Evolutionary conservation across 2,113 vertebrate genomes (phyloP).

Genomic region (Solea solea): DNA sequence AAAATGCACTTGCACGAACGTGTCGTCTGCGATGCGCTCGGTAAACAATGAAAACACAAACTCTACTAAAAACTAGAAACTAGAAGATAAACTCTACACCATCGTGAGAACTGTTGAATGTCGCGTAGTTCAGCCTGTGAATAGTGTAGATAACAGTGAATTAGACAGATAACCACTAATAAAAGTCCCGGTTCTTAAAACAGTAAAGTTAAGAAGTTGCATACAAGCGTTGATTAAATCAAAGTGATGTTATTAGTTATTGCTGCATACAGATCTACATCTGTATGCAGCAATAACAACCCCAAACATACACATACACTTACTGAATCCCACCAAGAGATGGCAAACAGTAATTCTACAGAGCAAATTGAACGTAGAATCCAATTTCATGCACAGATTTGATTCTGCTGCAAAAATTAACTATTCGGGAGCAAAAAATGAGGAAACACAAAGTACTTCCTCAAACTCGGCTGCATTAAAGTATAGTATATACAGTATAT

Average conservation of each 20-base stretch:
- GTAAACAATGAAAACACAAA: no score
- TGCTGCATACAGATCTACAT: slow-evolving; percentile 20
- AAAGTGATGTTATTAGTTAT: slow-evolving; percentile 43
- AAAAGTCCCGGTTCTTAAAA: no score
- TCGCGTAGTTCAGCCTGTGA: no score
- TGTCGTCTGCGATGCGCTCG: no score
- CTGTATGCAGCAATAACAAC: no score
- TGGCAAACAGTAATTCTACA: slow-evolving; percentile 61
- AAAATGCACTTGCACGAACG: no score
- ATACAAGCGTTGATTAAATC: not conserved
- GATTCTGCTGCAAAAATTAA: slow-evolving; percentile 46
- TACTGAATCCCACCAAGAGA: slow-evolving; percentile 40
- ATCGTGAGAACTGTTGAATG: no score
- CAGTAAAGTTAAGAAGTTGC: no score
- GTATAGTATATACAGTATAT: not conserved
- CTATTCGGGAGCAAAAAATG: slow-evolving; percentile 26
- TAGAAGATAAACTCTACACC: no score
- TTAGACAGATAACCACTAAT: no score
- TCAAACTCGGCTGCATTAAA: slow-evolving; percentile 12
- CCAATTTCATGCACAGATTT: slow-evolving; percentile 63
- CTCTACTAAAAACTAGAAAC: no score
- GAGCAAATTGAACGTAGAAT: slow-evolving; percentile 67
- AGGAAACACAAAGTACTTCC: slow-evolving; percentile 24
- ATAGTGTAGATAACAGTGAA: no score
- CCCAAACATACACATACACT: not conserved